Conservation (phyloP, 2,797 vertebrate species). For the Lutra lutra region DNA sequence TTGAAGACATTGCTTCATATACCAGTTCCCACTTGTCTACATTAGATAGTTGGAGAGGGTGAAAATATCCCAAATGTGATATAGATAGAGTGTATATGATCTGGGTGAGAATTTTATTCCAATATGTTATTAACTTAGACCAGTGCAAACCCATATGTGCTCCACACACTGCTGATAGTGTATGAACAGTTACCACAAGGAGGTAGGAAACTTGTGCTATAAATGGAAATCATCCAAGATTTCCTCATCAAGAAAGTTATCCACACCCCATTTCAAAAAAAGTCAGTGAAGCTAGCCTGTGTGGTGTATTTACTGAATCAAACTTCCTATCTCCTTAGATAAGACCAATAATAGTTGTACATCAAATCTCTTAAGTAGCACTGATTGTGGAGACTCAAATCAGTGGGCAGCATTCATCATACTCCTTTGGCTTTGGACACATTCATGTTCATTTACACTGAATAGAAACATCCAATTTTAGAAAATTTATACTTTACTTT, state of each 20-base stretch:
- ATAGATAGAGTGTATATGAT: neutral
- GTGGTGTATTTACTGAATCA: neutral
- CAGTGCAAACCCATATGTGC: neutral
- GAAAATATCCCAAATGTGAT: neutral
- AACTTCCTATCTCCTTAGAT: neutral
- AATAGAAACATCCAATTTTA: neutral
- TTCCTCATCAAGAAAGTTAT: neutral
- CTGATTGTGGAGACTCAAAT: neutral
- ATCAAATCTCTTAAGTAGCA: neutral
- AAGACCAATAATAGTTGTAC: neutral
- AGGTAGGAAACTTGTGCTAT: neutral
- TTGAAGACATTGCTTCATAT: neutral
- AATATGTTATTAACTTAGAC: neutral
- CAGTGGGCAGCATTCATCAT: neutral
- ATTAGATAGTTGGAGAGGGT: neutral
- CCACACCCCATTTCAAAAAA: neutral
- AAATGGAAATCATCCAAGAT: neutral
- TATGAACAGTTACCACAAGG: neutral
- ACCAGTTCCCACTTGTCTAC: neutral
- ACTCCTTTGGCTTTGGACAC: neutral
- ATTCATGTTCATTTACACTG: neutral
- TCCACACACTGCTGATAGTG: neutral
- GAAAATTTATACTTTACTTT: neutral
- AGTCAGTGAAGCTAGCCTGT: neutral
- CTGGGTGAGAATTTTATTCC: neutral